phyloP scores from a whole-genome alignment of 2,113 vertebrate genomes.

The Petromus typicus region DNA sequence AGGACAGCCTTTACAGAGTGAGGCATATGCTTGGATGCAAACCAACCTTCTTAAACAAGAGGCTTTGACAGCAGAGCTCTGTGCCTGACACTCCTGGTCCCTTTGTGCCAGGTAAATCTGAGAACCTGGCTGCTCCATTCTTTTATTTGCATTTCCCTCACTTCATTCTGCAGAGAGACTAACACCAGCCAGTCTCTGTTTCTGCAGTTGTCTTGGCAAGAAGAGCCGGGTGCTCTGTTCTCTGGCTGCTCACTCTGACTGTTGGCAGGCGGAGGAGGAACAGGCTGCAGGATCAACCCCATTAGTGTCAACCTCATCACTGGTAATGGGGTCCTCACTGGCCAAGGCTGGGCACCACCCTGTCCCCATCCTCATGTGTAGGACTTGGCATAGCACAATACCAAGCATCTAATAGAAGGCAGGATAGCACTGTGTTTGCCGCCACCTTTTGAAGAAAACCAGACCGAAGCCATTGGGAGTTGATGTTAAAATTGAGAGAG shows the following conservation, averaged over 20 bases:
- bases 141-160: neutral
- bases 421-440: conserved; percentile 11
- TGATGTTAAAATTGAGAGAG: neutral
- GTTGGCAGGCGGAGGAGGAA: conserved; percentile 74
- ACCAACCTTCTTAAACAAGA: neutral
- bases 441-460: conserved; percentile 69
- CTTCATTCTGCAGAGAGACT: neutral
- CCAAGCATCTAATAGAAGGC: neutral
- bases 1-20: neutral
- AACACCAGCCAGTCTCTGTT: neutral
- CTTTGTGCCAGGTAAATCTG: neutral
- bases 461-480: neutral
- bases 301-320: conserved; percentile 78
- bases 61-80: neutral
- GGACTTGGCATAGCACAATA: neutral
- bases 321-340: conserved; percentile 62
- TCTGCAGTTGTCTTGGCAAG: conserved; percentile 57
- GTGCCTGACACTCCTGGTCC: neutral
- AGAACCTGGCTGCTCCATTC: neutral
- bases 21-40: neutral
- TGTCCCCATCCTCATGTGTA: neutral
- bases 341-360: conserved; percentile 51
- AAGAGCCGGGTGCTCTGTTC: neutral
- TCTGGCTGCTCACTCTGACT: conserved; percentile 75
- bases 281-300: conserved; percentile 71